A percentile compares a stretch with the other conserved stretches of the same genome.
These are phyloP conservation scores for Amphimedon queenslandica DNA, from an alignment of 37 sponge, comb jelly and placozoan species.

Conservation along the genomic window DNA sequence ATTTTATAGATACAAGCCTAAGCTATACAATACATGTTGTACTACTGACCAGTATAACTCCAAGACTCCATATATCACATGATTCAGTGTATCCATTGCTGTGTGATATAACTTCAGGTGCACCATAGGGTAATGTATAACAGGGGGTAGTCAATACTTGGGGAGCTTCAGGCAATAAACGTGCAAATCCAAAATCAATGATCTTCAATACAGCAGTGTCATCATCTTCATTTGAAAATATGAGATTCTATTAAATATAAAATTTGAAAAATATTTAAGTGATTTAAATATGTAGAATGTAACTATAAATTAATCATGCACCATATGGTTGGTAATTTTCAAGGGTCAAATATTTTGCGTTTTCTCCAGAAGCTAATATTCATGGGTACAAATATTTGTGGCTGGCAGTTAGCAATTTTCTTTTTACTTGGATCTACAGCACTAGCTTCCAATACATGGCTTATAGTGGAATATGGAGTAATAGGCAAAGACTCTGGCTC, in stretches of 20 bases:
- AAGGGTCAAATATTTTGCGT: no score
- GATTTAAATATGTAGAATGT: not conserved
- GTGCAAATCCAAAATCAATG: conserved; percentile 94
- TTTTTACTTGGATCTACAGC: no score
- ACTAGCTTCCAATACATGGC: no score
- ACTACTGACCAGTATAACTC: conserved; percentile 86
- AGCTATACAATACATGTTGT: no score
- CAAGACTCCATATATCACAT: conserved; percentile 96
- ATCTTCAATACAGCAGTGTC: conserved; percentile 53
- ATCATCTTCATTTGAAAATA: conserved; percentile 51
- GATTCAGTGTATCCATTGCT: conserved; percentile 80
- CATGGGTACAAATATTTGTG: no score
- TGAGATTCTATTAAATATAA: conserved; percentile 63
- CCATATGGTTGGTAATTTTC: no score
- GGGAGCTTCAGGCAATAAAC: conserved; percentile 48
- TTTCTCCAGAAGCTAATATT: no score
- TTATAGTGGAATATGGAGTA: no score
- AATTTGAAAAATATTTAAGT: not conserved
- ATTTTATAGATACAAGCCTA: no score
- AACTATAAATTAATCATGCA: not conserved
- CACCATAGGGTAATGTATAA: conserved; percentile 91
- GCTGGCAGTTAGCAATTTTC: no score
- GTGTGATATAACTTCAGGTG: conserved; percentile 79
- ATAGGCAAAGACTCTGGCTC: no score
- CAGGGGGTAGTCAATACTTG: conserved; percentile 88